A percentile compares a stretch with the other conserved stretches of the same genome.
phyloP scores from a whole-genome alignment of 2,888 invertebrate genomes.

The Cataglyphis livida region DNA sequence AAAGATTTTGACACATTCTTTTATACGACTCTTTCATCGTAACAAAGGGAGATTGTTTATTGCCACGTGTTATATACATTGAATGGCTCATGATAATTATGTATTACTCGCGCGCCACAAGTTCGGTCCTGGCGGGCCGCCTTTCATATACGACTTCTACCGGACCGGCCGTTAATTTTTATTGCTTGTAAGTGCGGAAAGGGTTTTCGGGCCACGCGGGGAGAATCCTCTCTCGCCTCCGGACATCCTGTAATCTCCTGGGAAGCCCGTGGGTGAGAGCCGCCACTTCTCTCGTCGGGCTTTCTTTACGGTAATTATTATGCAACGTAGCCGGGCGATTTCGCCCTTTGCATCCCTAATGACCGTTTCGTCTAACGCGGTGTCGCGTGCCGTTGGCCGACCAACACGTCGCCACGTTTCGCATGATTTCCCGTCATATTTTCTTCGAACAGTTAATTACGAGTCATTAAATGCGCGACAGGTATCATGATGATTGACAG shows the following conservation, averaged over 20 bases:
- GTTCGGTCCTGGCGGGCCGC: conserved; percentile 64
- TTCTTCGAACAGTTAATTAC: conserved; percentile 66
- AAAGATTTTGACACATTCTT: conserved; percentile 40
- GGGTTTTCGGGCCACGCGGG: conserved; percentile 63
- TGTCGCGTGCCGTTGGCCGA: conserved; percentile 78
- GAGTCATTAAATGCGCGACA: conserved; percentile 62
- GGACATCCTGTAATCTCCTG: conserved; percentile 82
- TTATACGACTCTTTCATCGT: conserved; percentile 12
- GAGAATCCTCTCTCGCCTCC: conserved; percentile 76
- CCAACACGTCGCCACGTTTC: conserved; percentile 65
- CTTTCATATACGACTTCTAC: conserved; percentile 76
- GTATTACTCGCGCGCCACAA: conserved; percentile 67
- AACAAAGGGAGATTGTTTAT: conserved; percentile 50
- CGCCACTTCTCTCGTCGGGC: conserved; percentile 53
- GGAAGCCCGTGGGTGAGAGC: conserved; percentile 62
- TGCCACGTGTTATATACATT: conserved; percentile 59
- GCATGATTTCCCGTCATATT: conserved; percentile 61
- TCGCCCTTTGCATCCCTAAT: conserved; percentile 79
- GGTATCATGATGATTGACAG: conserved; percentile 39
- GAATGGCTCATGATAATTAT: conserved; percentile 61
- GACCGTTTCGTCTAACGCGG: conserved; percentile 70
- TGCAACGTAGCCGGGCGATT: conserved; percentile 74
- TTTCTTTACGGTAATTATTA: conserved; percentile 78
- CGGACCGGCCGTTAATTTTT: conserved; percentile 73
- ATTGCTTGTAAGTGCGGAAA: conserved; percentile 68